phyloP scores from a whole-genome alignment of 2,797 vertebrate genomes.

The Gadopsis marmoratus region DNA sequence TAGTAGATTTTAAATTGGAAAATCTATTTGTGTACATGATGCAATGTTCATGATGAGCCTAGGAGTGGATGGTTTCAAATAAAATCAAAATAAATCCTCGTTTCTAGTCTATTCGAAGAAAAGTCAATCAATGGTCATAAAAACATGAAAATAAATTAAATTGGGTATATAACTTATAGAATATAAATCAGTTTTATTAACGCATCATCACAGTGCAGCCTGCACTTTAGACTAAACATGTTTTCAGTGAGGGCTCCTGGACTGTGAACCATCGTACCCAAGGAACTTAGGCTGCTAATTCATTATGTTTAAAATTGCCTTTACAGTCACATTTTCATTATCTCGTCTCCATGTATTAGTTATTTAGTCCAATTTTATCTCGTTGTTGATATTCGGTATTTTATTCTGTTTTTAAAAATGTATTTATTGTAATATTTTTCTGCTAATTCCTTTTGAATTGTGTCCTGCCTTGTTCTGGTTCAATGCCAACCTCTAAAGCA shows the following conservation, averaged over 20 bases:
- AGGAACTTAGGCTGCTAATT: conserved; percentile 26
- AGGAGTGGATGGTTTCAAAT: background rate
- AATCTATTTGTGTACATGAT: background rate
- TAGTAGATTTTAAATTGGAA: background rate
- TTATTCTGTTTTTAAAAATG: background rate
- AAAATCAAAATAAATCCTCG: background rate
- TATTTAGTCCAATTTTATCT: background rate
- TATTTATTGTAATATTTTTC: conserved; percentile 68
- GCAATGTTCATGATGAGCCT: background rate
- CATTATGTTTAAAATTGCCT: background rate
- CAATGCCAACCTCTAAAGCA: conserved; percentile 9
- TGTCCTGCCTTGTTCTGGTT: background rate
- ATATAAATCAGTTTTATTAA: background rate
- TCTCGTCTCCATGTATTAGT: background rate
- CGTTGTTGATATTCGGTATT: conserved; percentile 36
- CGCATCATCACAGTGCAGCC: background rate
- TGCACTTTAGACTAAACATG: background rate
- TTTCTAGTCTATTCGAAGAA: background rate
- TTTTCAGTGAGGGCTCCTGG: background rate
- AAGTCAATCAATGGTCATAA: background rate
- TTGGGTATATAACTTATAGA: background rate
- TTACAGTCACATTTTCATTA: background rate
- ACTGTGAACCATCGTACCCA: background rate
- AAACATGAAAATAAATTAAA: background rate
- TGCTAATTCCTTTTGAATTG: conserved; percentile 9